Evolutionary conservation across 2,113 vertebrate genomes (phyloP).

Genomic region (Cynopterus brachyotis): DNA sequence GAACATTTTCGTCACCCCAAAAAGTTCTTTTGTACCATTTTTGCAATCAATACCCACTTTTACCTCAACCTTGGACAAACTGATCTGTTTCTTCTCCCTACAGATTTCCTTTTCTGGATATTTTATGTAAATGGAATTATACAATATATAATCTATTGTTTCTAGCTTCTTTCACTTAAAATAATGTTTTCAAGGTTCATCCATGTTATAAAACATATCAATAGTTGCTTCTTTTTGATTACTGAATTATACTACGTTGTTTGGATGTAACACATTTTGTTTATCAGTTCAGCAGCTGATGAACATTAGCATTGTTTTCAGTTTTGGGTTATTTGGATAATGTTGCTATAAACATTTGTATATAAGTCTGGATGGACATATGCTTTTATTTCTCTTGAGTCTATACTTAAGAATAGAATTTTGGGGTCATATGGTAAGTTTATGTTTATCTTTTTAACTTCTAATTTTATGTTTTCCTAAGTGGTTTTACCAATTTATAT

Average conservation of each 20-base stretch:
- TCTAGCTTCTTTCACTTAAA: not conserved
- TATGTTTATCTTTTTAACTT: constrained; percentile 31
- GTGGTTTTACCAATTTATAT: not conserved
- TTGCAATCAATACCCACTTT: not conserved
- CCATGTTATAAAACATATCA: not conserved
- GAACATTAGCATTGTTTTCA: not conserved
- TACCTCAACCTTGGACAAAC: not conserved
- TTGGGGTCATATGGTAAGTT: not conserved
- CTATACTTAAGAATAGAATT: not conserved
- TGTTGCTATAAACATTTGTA: not conserved
- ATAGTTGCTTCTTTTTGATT: constrained; percentile 3
- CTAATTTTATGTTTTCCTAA: not conserved
- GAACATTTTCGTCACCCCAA: not conserved
- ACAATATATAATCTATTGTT: not conserved
- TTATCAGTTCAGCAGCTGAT: constrained; percentile 1
- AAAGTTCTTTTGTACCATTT: not conserved
- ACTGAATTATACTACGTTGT: not conserved
- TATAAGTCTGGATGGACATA: not conserved
- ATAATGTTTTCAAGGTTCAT: not conserved
- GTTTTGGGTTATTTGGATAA: constrained; percentile 36
- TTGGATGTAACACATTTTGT: not conserved
- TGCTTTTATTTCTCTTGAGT: not conserved
- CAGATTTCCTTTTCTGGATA: not conserved
- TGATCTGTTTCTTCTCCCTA: not conserved
- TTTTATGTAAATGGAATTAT: not conserved